Percentiles rank a stretch among this genome's conserved stretches.
These are phyloP conservation scores for Tragulus kanchil DNA, from an alignment of 2,113 vertebrate species.

Conservation along the genomic window DNA sequence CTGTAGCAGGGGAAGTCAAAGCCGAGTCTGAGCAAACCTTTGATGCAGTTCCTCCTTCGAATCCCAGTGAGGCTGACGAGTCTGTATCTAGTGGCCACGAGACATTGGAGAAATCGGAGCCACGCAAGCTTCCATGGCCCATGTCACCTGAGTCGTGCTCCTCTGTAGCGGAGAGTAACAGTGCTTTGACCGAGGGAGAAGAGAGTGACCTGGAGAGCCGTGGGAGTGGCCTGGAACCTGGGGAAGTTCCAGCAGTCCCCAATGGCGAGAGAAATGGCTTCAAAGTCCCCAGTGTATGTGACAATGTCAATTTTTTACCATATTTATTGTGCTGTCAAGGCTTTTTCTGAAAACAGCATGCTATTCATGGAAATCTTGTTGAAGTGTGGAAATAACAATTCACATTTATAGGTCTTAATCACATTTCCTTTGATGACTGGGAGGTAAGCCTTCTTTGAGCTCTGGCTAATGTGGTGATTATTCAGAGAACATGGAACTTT, in stretches of 20 bases:
- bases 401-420: not conserved
- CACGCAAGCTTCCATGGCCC: not conserved
- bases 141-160: slow-evolving; percentile 61
- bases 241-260: slow-evolving; percentile 88
- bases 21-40: slow-evolving; percentile 57
- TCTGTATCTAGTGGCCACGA: slow-evolving; percentile 17
- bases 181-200: slow-evolving; percentile 84
- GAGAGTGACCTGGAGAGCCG: slow-evolving; percentile 86
- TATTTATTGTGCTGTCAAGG: slow-evolving; percentile 73
- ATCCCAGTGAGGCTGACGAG: slow-evolving; percentile 43
- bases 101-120: slow-evolving; percentile 37
- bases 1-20: slow-evolving; percentile 67
- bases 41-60: slow-evolving; percentile 26
- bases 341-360: slow-evolving; percentile 1
- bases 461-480: not conserved
- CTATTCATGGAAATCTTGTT: slow-evolving; percentile 4
- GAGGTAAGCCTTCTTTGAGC: not conserved
- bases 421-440: not conserved
- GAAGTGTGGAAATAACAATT: slow-evolving; percentile 34
- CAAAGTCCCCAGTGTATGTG: slow-evolving; percentile 83
- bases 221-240: slow-evolving; percentile 88
- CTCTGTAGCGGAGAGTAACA: slow-evolving; percentile 80
- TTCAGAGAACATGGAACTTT: slow-evolving; percentile 1
- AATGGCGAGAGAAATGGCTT: slow-evolving; percentile 68
- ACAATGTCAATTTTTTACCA: slow-evolving; percentile 64